Evolutionary conservation across 2,113 vertebrate species (phyloP).

Genomic region (Myrmophylax atrothorax): DNA sequence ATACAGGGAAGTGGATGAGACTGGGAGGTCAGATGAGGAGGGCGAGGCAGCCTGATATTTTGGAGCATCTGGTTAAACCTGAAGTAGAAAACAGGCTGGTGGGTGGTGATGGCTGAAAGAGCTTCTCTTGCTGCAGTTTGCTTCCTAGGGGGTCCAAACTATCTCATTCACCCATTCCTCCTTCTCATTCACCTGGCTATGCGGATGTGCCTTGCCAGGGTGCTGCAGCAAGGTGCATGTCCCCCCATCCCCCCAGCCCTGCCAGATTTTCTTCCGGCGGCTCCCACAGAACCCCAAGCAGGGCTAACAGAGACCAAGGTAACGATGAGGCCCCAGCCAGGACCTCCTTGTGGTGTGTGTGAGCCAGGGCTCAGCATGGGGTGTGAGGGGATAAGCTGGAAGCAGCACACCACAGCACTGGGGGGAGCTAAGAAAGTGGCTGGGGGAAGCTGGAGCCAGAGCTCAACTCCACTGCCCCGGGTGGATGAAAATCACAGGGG

Average conservation of each 20-base stretch:
- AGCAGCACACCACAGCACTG: neutral
- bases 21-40: neutral
- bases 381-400: neutral
- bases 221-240: neutral
- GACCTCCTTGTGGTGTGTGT: rapidly evolving
- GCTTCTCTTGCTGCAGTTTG: neutral
- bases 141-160: neutral
- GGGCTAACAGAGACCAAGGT: neutral
- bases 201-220: rapidly evolving
- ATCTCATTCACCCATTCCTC: neutral
- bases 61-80: neutral
- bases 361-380: neutral
- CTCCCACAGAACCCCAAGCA: neutral
- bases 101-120: neutral
- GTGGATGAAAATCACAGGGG: neutral
- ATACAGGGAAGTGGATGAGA: neutral
- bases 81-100: neutral
- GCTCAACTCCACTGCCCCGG: rapidly evolving
- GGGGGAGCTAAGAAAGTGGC: neutral
- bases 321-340: neutral
- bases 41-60: neutral
- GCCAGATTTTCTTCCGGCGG: neutral
- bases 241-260: too few species aligned
- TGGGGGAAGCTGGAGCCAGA: rapidly evolving
- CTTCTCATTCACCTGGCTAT: neutral